Percentiles rank a stretch among this genome's conserved stretches.
Evolutionary conservation across 2,797 vertebrate species (phyloP).

Genomic region (Spea hammondii): DNA sequence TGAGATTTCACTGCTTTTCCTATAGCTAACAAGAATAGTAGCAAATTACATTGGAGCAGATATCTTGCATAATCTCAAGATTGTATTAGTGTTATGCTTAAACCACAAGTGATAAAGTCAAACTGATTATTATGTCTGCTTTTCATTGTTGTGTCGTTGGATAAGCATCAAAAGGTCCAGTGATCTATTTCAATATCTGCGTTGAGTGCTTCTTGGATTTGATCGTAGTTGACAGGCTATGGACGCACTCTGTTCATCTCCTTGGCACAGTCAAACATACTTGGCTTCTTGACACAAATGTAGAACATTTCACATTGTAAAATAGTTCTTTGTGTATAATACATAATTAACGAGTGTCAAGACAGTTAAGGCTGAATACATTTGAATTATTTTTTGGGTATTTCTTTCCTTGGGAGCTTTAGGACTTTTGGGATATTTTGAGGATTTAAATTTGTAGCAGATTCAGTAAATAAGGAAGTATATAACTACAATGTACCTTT

Average conservation of each 20-base stretch:
- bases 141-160: constrained; percentile 57
- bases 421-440: constrained; percentile 26
- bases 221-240: constrained; percentile 52
- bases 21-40: constrained; percentile 38
- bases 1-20: constrained; percentile 18
- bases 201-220: constrained; percentile 53
- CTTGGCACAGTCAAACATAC: constrained; percentile 47
- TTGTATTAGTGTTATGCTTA: constrained; percentile 51
- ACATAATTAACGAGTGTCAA: constrained; percentile 36
- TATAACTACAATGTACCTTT: constrained; percentile 9
- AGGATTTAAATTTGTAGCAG: constrained; percentile 41
- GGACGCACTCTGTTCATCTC: constrained; percentile 51
- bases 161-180: constrained; percentile 52
- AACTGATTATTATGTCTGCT: constrained; percentile 54
- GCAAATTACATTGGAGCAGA: constrained; percentile 32
- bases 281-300: constrained; percentile 53
- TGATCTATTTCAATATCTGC: constrained; percentile 55
- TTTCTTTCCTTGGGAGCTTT: constrained; percentile 18
- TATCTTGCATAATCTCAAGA: constrained; percentile 48
- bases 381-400: constrained; percentile 46
- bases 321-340: constrained; percentile 44
- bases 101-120: constrained; percentile 49
- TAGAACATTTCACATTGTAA: constrained; percentile 57
- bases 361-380: constrained; percentile 32
- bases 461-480: constrained; percentile 40